Percentiles rank a stretch among this genome's conserved stretches.
Conservation (phyloP, 2,888 invertebrate genomes). For the Eilema griseolum region DNA sequence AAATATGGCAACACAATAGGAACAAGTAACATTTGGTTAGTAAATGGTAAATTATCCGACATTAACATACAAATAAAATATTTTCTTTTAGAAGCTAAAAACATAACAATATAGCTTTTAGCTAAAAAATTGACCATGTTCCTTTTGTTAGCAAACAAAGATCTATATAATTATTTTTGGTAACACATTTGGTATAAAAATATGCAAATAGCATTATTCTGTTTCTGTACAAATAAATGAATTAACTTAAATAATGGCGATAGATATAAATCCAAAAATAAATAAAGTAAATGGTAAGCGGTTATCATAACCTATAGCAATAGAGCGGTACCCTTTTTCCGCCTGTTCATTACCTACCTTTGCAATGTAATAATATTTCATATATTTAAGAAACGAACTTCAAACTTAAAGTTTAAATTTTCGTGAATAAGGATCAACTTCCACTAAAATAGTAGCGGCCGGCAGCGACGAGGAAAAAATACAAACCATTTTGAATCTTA, state of each 20-base stretch:
- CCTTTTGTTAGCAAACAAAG: not conserved
- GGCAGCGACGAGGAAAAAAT: too few relatives aligned
- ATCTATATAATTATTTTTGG: constrained; percentile 3
- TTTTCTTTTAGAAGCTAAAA: not conserved
- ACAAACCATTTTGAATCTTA: too few relatives aligned
- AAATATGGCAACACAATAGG: constrained; percentile 70
- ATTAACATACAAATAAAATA: not conserved
- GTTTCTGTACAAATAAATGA: not conserved
- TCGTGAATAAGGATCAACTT: too few relatives aligned
- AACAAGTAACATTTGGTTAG: constrained; percentile 48
- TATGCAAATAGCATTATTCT: not conserved
- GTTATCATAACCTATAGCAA: too few relatives aligned
- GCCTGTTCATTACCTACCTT: too few relatives aligned
- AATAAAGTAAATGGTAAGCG: not conserved
- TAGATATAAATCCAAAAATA: constrained; percentile 1
- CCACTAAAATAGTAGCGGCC: too few relatives aligned
- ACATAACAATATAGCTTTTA: constrained; percentile 3
- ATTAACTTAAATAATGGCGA: not conserved
- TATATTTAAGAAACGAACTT: too few relatives aligned
- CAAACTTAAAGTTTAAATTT: too few relatives aligned
- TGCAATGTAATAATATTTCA: too few relatives aligned
- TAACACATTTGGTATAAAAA: not conserved
- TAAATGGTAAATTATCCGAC: constrained; percentile 22
- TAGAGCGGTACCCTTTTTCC: too few relatives aligned
- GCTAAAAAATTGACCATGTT: not conserved